Evolutionary conservation across 2,888 invertebrate genomes (phyloP), one percentile per base, ranked within the genome.

Genomic region (Salticus scenicus): DNA sequence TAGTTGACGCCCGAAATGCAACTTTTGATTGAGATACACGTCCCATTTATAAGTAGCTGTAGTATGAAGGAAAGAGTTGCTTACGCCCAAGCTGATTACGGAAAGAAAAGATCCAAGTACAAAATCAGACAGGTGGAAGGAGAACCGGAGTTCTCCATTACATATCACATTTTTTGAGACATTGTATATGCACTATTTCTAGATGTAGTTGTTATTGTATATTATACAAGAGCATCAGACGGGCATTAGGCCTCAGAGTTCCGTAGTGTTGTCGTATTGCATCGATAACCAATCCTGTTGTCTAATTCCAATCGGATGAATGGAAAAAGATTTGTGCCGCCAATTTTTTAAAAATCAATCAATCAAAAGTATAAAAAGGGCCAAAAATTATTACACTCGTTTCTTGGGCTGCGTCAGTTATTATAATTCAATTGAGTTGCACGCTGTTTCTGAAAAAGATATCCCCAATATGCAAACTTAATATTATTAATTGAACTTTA

Each of bases 171-270:
- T 86, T 86, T 86, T 86, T 86, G 85, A 86, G 85, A 86, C 77
- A 86, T 86, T 86, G 85, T 86, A 86, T 86, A 86, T 86, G 85
- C 85, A 86, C 85, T 86, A 86, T 86, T 86, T 86, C 85, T 86
- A 86, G 85, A 86, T 86, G 85, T 86, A 86, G 85, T 86, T 86
- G 85, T 80, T 86, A 86, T 86, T 86, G 85, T 86, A 86, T 86
- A 86, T 86, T 86, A 77, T 86, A 86, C 85, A 86, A 86, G 75
- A 76, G 85, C 85, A 86, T 86, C 85, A 86, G 85, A 80, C 80
- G 80, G 85, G 85, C 85, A 86, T 67, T 86, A 86, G 85, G 85
- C 85, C 85, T 86, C 72, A 72, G 72, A 77, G 77, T 77, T 84
- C 83, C 79, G 79, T 86, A 86, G 85, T 80, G 85, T 86, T 86